Conservation (phyloP, 1,140 invertebrate genomes). For the Pseudomyrmex cubaensis region DNA sequence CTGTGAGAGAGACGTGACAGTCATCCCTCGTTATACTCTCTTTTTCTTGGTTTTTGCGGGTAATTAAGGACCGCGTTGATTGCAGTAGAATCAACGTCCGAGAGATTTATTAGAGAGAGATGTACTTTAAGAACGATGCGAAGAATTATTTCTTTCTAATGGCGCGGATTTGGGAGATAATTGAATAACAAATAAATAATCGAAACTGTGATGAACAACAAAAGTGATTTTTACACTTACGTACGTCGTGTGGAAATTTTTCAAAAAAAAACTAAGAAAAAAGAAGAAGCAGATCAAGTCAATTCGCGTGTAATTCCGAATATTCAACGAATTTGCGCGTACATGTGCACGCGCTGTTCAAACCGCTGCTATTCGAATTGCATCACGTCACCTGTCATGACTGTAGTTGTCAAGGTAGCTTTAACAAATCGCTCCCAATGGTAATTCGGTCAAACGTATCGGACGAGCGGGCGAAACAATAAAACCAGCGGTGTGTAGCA, state of each 20-base stretch:
- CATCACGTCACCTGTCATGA: conserved; percentile 49
- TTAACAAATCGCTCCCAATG: conserved; percentile 27
- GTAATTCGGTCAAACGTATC: conserved; percentile 63
- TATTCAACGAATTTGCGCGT: conserved; percentile 30
- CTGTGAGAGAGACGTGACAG: background rate
- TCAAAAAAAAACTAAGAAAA: background rate
- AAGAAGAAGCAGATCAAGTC: conserved; percentile 28
- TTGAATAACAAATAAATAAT: no score
- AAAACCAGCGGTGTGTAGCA: conserved; percentile 18
- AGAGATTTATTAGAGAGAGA: conserved; percentile 26
- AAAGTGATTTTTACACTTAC: no score
- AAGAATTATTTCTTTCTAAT: background rate
- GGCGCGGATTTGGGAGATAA: no score
- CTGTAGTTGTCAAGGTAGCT: conserved; percentile 40
- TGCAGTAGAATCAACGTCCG: background rate
- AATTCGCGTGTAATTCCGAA: conserved; percentile 20
- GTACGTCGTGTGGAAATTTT: no score
- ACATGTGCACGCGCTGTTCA: conserved; percentile 9
- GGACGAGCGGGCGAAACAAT: conserved; percentile 62
- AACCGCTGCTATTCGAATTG: conserved; percentile 13
- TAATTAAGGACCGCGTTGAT: conserved; percentile 24
- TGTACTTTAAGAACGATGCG: background rate
- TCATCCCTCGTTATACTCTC: background rate
- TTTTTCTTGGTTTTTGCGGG: background rate
- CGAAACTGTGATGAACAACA: no score